Evolutionary conservation across 2,797 vertebrate genomes (phyloP), one percentile per base, ranked within the genome.

Genomic region (Sebastes minor): DNA sequence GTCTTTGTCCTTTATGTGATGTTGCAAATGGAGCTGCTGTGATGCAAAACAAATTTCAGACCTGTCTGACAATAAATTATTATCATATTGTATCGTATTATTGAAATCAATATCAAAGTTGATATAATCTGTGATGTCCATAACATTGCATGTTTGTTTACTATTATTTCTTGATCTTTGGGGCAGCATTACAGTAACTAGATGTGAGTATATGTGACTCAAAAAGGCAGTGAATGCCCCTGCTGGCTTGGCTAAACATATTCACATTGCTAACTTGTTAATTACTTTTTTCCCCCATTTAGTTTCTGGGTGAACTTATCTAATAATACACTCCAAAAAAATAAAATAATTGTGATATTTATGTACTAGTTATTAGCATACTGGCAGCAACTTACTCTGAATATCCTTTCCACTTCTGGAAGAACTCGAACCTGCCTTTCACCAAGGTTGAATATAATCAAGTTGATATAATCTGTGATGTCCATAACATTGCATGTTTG

Each of bases 321-420:
- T 4, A 69, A 13, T 4, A 64, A 16, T n/a, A 46, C 5, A 20
- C 49, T 25, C 8, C 2, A 66, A 56, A 38, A 28, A 8, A 12
- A 60, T 55, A 9, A 33, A 70, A 9, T 9, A 3, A 33, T 3
- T 42, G 4, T 61, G 18, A 16, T 28, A n/a, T 28, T 33, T 1
- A 25, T 38, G 9, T 10, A 32, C 33, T 42, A 2, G 14, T 42
- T 33, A 33, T 33, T 33, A 23, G 27, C 33, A 80, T 3, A 75
- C 13, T 33, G 22, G 4, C 16, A 55, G 5, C 18, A 38, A 96
- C 98, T 97, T 95, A 99, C 98, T 99, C 98, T 6, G 97, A 96
- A 92, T 98, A 99, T 79, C 98, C 98, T 92, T 99, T 99, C 98
- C 98, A 99, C 94, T 99, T 99, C 59, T 98, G 95, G 88, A 96